Evolutionary conservation across 2,888 invertebrate species (phyloP).

Genomic region (Plebejus anna): DNA sequence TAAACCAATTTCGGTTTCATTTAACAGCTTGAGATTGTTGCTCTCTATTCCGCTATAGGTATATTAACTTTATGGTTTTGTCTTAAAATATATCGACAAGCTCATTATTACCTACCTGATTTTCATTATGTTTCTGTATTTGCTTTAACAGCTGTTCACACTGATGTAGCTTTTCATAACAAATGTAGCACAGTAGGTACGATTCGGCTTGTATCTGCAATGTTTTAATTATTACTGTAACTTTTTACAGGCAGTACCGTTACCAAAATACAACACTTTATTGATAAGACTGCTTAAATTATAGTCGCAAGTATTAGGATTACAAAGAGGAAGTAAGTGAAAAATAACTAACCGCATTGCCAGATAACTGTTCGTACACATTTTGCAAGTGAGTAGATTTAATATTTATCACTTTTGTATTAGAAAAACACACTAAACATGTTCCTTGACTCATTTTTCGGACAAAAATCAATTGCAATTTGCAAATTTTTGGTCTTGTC

Average conservation of each 20-base stretch:
- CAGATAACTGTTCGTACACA: slow-evolving; percentile 12
- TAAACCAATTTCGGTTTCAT: too few relatives aligned
- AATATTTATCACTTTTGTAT: slow-evolving; percentile 9
- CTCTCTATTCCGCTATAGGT: too few relatives aligned
- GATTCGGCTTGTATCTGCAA: slow-evolving; percentile 12
- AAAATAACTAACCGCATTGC: neutral
- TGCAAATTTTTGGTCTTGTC: neutral
- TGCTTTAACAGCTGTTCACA: slow-evolving; percentile 11
- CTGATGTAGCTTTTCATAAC: neutral
- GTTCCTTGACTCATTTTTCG: slow-evolving; percentile 9
- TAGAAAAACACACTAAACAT: slow-evolving; percentile 7
- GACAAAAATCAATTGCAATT: neutral
- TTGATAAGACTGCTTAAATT: neutral
- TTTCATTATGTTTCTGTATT: slow-evolving; percentile 25
- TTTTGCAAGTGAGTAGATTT: slow-evolving; percentile 1
- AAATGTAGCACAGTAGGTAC: neutral
- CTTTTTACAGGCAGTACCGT: neutral
- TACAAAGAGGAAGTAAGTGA: neutral
- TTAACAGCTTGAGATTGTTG: too few relatives aligned
- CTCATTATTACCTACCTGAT: neutral
- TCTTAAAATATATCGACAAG: neutral
- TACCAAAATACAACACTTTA: neutral
- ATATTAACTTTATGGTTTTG: too few relatives aligned
- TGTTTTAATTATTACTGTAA: neutral
- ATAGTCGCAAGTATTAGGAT: neutral